These are phyloP conservation scores for Brachyopa scutellaris DNA, from an alignment of 2,888 invertebrate genomes.

Conservation along the genomic window DNA sequence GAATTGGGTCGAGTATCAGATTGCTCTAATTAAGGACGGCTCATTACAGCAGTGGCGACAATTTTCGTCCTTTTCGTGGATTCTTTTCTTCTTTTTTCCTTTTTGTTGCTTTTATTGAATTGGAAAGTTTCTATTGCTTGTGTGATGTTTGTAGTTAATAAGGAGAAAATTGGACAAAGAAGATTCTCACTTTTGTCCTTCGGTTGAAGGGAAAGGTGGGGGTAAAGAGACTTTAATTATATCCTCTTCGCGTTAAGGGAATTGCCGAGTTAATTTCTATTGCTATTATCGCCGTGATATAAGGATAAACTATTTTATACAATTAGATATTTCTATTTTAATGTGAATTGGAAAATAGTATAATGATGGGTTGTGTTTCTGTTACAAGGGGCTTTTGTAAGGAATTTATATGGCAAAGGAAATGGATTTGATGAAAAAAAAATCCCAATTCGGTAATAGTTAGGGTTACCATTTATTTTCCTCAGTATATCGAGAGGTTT, in stretches of 20 bases:
- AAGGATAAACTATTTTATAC: background rate
- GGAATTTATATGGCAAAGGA: no score
- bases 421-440: no score
- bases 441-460: no score
- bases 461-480: no score
- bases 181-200: conserved; percentile 36
- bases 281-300: conserved; percentile 17
- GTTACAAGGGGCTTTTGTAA: no score
- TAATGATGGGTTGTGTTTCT: no score
- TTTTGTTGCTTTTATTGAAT: conserved; percentile 43
- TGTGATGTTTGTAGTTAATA: conserved; percentile 60
- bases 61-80: background rate
- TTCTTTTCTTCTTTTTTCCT: background rate
- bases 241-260: conserved; percentile 39
- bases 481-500: no score
- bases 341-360: no score
- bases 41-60: conserved; percentile 39
- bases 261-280: conserved; percentile 26
- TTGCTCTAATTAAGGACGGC: conserved; percentile 68
- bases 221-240: conserved; percentile 35
- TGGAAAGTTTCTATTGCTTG: conserved; percentile 63
- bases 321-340: background rate
- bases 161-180: conserved; percentile 54
- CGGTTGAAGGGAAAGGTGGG: background rate
- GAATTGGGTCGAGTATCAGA: conserved; percentile 70